phyloP scores from a whole-genome alignment of 2,797 vertebrate species.

The Enteromius anoplus region DNA sequence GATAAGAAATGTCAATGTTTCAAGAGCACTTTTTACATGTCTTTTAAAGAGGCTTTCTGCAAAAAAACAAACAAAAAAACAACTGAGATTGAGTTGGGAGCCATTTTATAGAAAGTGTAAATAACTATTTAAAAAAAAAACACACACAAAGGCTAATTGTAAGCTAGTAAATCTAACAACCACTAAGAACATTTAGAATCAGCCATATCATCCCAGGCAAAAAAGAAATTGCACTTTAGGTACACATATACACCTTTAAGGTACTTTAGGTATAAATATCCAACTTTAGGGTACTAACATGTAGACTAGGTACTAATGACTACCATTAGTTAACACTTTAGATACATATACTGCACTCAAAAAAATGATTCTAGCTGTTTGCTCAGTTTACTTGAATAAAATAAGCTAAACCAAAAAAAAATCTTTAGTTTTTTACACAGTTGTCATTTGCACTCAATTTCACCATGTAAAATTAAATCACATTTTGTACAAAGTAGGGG shows the following conservation, averaged over 20 bases:
- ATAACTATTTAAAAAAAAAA: not conserved
- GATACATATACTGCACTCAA: no score
- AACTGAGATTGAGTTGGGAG: not conserved
- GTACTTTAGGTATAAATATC: not conserved
- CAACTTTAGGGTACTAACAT: not conserved
- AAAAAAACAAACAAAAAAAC: not conserved
- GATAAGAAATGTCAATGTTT: constrained; percentile 13
- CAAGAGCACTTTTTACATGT: constrained; percentile 10
- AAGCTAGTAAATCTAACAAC: not conserved
- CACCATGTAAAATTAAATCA: no score
- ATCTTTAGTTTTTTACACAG: no score
- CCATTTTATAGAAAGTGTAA: not conserved
- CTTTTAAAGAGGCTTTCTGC: not conserved
- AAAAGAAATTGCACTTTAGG: no score
- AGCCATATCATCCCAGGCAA: not conserved
- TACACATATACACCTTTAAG: not conserved
- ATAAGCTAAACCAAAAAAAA: no score
- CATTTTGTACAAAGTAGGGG: no score
- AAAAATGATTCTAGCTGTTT: no score
- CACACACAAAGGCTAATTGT: not conserved
- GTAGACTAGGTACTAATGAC: no score
- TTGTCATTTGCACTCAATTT: no score
- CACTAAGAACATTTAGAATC: constrained; percentile 2
- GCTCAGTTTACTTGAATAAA: no score
- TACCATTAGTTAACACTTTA: no score